Evolutionary conservation across 35 echinoderm and acorn worm species (phyloP), one percentile per base, ranked within the genome.

Genomic region (Stichopus chloronotus): DNA sequence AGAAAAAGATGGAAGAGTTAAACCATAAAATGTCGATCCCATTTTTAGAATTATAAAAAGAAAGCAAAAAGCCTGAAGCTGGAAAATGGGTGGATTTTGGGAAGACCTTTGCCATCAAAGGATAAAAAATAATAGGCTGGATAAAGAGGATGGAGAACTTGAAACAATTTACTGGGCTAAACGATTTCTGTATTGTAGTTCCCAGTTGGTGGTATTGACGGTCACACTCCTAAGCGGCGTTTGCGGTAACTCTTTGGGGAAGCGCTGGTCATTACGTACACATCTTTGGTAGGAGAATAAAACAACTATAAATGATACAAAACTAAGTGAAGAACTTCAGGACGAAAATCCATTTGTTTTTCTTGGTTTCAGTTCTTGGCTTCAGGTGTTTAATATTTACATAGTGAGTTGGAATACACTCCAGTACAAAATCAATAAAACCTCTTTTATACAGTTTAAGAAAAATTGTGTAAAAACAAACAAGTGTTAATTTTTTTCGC

Each of bases 121-220:
- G 55, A 58, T 85, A 58, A 85, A 57, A 19, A 19, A 85, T 85
- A 56, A 58, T 85, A n/a, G 25, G 22, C 17, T 22, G 82, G 20
- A 85, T n/a, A 85, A 9, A 2, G n/a, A 58, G 52, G 19, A 85
- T 11, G 6, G 17, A 58, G 52, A 85, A 85, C 52, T 85, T 85
- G 82, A 10, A 85, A 85, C 82, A 85, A 74, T 85, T 85, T 85
- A 85, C 55, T 85, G 16, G 82, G 82, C 82, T 85, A 85, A 85
- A 85, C 24, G 82, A 85, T 59, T 58, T 19, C 59, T n/a, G 54
- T 58, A 22, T 85, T 85, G 82, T 85, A 58, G 82, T 85, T 85
- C 57, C 9, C 82, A 58, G 82, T 21, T 20, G 69, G 69, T 20
- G 69, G 19, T 20, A 7, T 14, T n/a, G 12, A 74, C 19, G 19